phyloP scores from a whole-genome alignment of 2,797 vertebrate genomes.

The Saguinus oedipus region DNA sequence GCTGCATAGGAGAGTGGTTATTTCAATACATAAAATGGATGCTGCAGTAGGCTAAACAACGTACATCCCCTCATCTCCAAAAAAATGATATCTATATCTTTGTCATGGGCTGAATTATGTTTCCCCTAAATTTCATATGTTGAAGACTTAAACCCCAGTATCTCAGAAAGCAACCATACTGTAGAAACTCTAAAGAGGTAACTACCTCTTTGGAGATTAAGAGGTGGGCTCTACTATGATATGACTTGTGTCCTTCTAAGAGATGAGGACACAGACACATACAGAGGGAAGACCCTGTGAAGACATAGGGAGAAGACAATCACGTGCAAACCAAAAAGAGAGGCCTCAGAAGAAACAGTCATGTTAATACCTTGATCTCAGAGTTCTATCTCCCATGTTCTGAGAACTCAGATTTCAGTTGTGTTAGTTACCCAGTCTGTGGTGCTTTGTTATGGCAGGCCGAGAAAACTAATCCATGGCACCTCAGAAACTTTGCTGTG shows the following conservation, averaged over 20 bases:
- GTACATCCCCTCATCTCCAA: rapidly evolving
- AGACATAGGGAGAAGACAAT: not conserved
- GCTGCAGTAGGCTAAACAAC: not conserved
- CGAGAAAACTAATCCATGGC: not conserved
- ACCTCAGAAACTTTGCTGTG: not conserved
- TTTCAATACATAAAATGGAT: not conserved
- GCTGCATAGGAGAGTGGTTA: not conserved
- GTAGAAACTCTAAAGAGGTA: not conserved
- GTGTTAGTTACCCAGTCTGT: not conserved
- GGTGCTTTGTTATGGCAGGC: not conserved
- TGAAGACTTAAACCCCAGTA: not conserved
- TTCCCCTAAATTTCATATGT: not conserved
- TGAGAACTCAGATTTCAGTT: not conserved
- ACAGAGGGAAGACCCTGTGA: not conserved
- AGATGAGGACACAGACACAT: not conserved
- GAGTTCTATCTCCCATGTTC: not conserved
- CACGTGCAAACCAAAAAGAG: not conserved
- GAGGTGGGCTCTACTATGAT: not conserved
- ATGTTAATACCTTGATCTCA: not conserved
- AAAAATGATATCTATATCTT: not conserved
- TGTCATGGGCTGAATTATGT: not conserved
- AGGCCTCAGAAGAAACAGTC: not conserved
- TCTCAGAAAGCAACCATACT: not conserved
- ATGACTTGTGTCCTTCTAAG: not conserved
- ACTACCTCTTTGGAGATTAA: too few species aligned